phyloP scores from a whole-genome alignment of 2,797 vertebrate species.

The Peromyscus aztecus region DNA sequence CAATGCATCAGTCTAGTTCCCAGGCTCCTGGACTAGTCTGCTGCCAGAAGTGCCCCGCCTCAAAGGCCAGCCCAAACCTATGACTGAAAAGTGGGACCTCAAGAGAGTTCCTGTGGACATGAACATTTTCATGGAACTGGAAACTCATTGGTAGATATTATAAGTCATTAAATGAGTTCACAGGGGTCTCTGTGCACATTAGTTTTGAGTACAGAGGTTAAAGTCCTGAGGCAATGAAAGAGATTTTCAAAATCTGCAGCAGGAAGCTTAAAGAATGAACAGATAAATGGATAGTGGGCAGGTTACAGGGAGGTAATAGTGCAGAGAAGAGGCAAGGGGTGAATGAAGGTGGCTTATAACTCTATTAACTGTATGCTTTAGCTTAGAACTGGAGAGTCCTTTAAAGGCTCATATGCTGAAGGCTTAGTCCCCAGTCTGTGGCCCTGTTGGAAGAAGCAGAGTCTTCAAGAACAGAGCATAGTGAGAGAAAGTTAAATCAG shows the following conservation, averaged over 20 bases:
- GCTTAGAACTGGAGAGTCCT: not conserved
- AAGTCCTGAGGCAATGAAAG: not conserved
- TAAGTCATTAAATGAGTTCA: not conserved
- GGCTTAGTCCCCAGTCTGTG: not conserved
- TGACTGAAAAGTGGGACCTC: not conserved
- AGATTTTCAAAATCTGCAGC: slow-evolving; percentile 10
- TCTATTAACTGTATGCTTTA: not conserved
- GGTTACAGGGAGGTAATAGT: not conserved
- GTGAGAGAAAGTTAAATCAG: not conserved
- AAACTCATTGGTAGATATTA: not conserved
- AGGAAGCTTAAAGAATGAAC: not conserved
- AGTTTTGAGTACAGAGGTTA: not conserved
- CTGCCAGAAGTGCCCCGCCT: not conserved
- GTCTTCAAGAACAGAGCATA: not conserved
- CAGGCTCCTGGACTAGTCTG: not conserved
- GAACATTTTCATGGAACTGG: not conserved
- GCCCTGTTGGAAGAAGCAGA: not conserved
- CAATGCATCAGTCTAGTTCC: not conserved
- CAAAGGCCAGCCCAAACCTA: not conserved
- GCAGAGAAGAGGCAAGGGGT: not conserved
- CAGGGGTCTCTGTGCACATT: not conserved
- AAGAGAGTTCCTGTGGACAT: not conserved
- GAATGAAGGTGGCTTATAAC: not conserved
- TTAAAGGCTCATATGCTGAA: not conserved
- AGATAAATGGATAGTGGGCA: not conserved